Conservation (phyloP, 2,888 invertebrate genomes). For the Nemoura dubitans region DNA sequence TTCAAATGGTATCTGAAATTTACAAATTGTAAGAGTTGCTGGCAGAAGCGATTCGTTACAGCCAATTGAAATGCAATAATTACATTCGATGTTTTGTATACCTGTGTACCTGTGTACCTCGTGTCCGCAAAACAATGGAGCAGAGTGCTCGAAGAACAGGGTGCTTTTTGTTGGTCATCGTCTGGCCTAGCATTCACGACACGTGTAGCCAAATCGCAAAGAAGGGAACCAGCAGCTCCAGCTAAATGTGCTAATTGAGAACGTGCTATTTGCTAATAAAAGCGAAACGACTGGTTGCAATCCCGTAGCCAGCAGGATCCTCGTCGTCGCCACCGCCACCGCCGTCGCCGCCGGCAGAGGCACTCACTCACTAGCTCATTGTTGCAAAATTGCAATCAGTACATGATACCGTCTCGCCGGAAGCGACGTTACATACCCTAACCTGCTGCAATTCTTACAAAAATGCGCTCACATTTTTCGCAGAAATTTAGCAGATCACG, state of each 20-base stretch:
- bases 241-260: not conserved
- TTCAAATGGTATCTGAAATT: too few species aligned
- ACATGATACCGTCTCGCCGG: not conserved
- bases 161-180: not conserved
- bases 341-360: not conserved
- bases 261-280: not conserved
- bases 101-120: too few species aligned
- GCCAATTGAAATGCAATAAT: not conserved
- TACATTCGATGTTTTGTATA: not conserved
- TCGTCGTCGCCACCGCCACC: not conserved
- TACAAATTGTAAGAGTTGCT: too few species aligned
- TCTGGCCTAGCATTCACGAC: not conserved
- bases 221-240: not conserved
- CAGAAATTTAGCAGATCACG: too few species aligned
- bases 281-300: not conserved
- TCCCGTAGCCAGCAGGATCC: not conserved
- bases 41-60: not conserved
- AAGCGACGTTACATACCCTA: too few species aligned
- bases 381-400: not conserved
- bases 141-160: not conserved
- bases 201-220: not conserved
- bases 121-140: not conserved
- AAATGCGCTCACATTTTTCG: too few species aligned
- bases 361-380: not conserved
- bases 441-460: too few species aligned